These are phyloP conservation scores for Brienomyrus longianalis DNA, from an alignment of 2,113 vertebrate species.

Conservation along the genomic window DNA sequence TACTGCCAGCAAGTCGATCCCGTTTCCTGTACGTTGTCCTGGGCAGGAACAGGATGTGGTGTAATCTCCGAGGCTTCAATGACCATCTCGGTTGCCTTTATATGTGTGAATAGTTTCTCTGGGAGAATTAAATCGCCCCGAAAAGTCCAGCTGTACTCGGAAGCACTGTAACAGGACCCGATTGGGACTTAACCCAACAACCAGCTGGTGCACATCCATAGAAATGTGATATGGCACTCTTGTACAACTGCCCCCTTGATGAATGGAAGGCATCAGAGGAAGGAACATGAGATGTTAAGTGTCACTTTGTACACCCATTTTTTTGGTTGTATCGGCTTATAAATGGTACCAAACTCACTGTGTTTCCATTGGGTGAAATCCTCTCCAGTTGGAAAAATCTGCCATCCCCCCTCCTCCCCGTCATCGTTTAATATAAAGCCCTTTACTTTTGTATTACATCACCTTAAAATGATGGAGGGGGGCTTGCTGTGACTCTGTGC, in stretches of 20 bases:
- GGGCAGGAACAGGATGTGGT: background rate
- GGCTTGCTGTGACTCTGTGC: background rate
- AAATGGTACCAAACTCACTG: background rate
- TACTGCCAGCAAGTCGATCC: background rate
- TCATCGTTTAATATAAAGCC: background rate
- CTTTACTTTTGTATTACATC: background rate
- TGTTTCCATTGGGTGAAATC: background rate
- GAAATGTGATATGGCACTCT: background rate
- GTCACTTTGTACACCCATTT: background rate
- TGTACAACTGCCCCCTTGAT: background rate
- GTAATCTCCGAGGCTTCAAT: background rate
- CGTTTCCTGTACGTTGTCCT: background rate
- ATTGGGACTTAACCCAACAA: background rate
- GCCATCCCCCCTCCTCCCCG: too few relatives aligned
- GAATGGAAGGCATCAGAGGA: background rate
- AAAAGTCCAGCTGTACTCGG: background rate
- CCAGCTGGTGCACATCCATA: background rate
- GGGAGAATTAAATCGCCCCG: background rate
- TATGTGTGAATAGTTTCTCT: background rate
- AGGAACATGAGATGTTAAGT: background rate
- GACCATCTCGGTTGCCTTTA: background rate
- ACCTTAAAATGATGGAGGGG: background rate
- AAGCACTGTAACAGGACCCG: background rate
- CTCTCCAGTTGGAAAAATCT: background rate
- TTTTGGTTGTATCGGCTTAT: background rate